phyloP scores from a whole-genome alignment of 2,888 invertebrate genomes.

The Hirtodrosophila cameraria region DNA sequence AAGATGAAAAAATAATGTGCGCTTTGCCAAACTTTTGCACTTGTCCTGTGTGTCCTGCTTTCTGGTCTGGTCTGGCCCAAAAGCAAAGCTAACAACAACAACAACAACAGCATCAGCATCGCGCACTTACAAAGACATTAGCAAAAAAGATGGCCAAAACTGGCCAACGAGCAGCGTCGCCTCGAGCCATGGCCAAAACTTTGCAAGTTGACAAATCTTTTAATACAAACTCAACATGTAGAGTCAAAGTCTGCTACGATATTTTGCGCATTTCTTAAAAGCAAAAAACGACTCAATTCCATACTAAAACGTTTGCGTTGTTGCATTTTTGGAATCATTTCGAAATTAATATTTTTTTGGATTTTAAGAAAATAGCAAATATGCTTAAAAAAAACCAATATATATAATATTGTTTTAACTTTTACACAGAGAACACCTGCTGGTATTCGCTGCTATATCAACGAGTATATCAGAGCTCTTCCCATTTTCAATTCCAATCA shows the following conservation, averaged over 20 bases:
- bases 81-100: slow-evolving; percentile 4
- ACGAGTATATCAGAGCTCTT: too few relatives aligned
- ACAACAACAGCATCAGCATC: slow-evolving; percentile 7
- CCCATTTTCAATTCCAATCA: too few relatives aligned
- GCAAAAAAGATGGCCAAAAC: too few relatives aligned
- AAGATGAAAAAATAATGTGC: slow-evolving; percentile 82
- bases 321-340: too few relatives aligned
- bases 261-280: slow-evolving; percentile 6
- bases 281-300: too few relatives aligned
- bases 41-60: slow-evolving; percentile 55
- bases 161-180: slow-evolving; percentile 43
- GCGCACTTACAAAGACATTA: slow-evolving; percentile 79
- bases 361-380: too few relatives aligned
- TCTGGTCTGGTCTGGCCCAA: slow-evolving; percentile 9
- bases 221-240: slow-evolving; percentile 47
- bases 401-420: too few relatives aligned
- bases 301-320: too few relatives aligned
- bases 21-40: slow-evolving; percentile 76
- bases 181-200: slow-evolving; percentile 55
- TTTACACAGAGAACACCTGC: too few relatives aligned
- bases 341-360: background rate
- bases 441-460: too few relatives aligned
- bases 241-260: too few relatives aligned
- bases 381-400: too few relatives aligned
- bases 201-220: slow-evolving; percentile 77